Evolutionary conservation across 2,113 vertebrate species (phyloP).

Genomic region (Bufo bufo): DNA sequence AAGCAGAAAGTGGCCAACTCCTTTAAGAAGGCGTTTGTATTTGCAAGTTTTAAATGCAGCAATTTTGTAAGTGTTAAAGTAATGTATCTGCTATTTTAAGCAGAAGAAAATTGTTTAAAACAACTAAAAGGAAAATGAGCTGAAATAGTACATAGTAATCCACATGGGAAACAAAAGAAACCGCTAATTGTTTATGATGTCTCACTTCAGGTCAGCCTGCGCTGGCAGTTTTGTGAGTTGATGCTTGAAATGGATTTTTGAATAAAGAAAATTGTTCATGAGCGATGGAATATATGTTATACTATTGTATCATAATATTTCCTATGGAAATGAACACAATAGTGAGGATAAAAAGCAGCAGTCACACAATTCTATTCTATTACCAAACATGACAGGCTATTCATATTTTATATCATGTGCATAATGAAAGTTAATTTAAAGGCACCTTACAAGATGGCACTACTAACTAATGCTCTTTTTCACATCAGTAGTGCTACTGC

Average conservation of each 20-base stretch:
- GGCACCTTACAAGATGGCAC: no score
- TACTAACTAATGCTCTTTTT: no score
- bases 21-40: no score
- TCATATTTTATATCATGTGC: no score
- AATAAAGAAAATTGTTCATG: not conserved
- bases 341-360: not conserved
- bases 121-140: not conserved
- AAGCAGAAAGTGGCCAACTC: no score
- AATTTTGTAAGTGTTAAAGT: not conserved
- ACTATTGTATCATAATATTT: not conserved
- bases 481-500: no score
- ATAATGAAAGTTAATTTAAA: no score
- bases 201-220: constrained; percentile 7
- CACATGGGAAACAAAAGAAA: not conserved
- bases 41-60: not conserved
- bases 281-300: not conserved
- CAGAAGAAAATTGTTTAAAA: not conserved
- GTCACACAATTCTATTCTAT: no score
- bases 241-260: not conserved
- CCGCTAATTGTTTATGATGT: not conserved
- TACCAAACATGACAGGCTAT: no score
- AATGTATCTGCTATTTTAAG: no score
- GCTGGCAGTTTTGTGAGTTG: not conserved
- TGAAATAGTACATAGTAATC: not conserved
- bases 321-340: not conserved